These are phyloP conservation scores for Uloborus plumipes DNA, from an alignment of 2,888 invertebrate species.

Conservation along the genomic window DNA sequence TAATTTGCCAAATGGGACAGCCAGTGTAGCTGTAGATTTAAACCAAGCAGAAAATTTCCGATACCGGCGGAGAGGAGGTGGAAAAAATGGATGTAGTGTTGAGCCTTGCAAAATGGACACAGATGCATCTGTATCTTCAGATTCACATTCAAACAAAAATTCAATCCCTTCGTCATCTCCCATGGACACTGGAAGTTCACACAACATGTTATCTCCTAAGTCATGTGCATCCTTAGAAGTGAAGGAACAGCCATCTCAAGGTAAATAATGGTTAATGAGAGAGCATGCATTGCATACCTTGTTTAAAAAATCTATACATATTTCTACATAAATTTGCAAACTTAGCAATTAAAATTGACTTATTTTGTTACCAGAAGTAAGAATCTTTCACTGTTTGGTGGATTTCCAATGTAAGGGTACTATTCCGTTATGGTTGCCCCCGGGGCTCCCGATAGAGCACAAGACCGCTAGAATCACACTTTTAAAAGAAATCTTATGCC, in stretches of 20 bases:
- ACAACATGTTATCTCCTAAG: constrained; percentile 21
- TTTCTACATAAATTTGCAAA: no score
- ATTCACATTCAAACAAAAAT: constrained; percentile 14
- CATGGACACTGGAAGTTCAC: constrained; percentile 26
- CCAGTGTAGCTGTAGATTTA: constrained; percentile 13
- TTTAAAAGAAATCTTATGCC: no score
- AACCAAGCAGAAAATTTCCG: constrained; percentile 11
- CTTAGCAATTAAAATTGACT: no score
- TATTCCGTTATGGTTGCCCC: no score
- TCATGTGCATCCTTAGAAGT: constrained; percentile 37
- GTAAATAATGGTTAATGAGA: constrained; percentile 43
- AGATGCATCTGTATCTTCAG: constrained; percentile 14
- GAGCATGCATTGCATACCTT: constrained; percentile 38
- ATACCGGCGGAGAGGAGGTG: background rate
- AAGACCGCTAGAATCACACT: no score
- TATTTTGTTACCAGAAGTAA: no score
- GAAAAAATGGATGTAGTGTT: background rate
- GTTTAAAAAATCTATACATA: no score
- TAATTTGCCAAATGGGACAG: constrained; percentile 41
- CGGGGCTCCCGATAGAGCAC: no score
- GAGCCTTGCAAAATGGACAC: constrained; percentile 53
- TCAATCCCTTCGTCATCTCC: background rate
- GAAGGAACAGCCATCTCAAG: constrained; percentile 29
- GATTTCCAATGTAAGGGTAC: no score
- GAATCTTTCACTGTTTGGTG: no score